Conservation (phyloP, 2,888 invertebrate genomes). For the Prosapia bicincta region DNA sequence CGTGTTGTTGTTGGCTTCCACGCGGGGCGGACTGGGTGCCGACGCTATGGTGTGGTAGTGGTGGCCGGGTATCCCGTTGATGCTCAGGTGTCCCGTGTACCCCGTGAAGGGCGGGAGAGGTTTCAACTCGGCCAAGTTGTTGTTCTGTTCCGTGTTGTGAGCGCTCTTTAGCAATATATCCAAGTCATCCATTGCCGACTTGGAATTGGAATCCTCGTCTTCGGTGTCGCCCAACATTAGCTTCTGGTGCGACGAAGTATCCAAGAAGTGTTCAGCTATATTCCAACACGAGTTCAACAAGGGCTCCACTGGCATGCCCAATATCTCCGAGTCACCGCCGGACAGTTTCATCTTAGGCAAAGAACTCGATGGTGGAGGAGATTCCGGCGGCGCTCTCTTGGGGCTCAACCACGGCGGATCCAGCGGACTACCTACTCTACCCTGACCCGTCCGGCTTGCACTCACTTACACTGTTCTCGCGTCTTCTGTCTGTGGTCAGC, state of each 20-base stretch:
- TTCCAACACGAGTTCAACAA: constrained; percentile 69
- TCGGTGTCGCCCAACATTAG: constrained; percentile 41
- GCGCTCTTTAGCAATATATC: constrained; percentile 37
- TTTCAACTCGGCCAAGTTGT: constrained; percentile 76
- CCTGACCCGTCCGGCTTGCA: not conserved
- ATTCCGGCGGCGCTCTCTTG: constrained; percentile 35
- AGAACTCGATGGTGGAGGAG: constrained; percentile 47
- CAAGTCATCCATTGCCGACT: constrained; percentile 37
- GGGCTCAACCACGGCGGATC: constrained; percentile 38
- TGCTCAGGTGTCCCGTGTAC: constrained; percentile 80
- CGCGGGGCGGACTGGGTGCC: constrained; percentile 43
- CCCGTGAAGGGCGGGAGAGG: constrained; percentile 83
- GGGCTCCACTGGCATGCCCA: constrained; percentile 56
- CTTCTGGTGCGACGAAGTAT: constrained; percentile 52
- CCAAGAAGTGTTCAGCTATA: constrained; percentile 51
- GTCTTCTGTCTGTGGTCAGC: no score
- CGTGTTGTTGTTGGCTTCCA: constrained; percentile 59
- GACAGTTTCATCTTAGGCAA: constrained; percentile 45
- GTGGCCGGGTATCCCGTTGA: constrained; percentile 84
- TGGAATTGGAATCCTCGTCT: constrained; percentile 38
- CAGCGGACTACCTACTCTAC: constrained; percentile 23
- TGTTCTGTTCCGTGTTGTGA: constrained; percentile 49
- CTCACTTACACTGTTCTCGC: no score
- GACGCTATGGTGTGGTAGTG: constrained; percentile 80
- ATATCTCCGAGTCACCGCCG: constrained; percentile 41